phyloP scores from a whole-genome alignment of 2,113 vertebrate genomes.

The Riparia riparia region DNA sequence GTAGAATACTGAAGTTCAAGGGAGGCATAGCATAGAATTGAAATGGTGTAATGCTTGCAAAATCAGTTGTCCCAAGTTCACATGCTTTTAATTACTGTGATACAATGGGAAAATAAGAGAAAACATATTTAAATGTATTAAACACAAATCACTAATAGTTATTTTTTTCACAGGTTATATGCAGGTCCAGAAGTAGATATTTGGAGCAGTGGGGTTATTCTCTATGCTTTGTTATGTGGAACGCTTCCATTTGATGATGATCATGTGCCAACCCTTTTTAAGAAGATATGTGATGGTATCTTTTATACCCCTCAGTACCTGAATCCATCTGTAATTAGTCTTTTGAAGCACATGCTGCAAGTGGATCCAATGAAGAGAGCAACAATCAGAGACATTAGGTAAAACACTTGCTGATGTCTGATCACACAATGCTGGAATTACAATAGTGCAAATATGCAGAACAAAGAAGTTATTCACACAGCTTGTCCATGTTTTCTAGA shows the following conservation, averaged over 20 bases:
- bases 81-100: background rate
- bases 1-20: background rate
- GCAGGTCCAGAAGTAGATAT: conserved; percentile 98
- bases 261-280: conserved; percentile 98
- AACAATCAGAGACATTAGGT: conserved; percentile 97
- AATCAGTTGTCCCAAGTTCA: background rate
- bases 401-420: conserved; percentile 11
- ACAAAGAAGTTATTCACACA: background rate
- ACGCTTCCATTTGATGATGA: conserved; percentile 98
- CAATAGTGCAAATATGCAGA: background rate
- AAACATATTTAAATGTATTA: background rate
- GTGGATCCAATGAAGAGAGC: conserved; percentile 99
- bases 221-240: conserved; percentile 95
- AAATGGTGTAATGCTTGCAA: background rate
- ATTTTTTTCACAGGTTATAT: conserved; percentile 84
- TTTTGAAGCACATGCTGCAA: conserved; percentile 97
- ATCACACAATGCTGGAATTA: background rate
- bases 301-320: conserved; percentile 98
- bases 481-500: background rate
- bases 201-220: conserved; percentile 98
- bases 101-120: background rate
- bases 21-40: background rate
- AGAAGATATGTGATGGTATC: conserved; percentile 99
- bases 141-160: background rate
- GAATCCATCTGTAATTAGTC: conserved; percentile 89